These are phyloP conservation scores for Stenichneumon culpator DNA, from an alignment of 2,888 invertebrate genomes.

Conservation along the genomic window DNA sequence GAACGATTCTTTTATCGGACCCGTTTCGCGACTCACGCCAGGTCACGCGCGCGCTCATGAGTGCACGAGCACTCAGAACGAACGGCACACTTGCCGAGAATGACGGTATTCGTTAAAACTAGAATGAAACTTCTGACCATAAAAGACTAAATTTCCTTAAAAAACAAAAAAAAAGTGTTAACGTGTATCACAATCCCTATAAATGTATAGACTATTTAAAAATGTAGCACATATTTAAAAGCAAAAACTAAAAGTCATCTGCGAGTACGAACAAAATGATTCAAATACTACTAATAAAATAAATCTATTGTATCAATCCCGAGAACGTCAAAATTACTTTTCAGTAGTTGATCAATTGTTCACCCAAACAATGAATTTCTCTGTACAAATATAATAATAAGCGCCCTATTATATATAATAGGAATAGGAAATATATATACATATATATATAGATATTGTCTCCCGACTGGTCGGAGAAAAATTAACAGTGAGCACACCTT, in stretches of 20 bases:
- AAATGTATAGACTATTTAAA: background rate
- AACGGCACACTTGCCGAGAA: background rate
- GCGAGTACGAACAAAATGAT: too few relatives aligned
- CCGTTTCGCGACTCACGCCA: background rate
- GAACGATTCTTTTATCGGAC: conserved; percentile 11
- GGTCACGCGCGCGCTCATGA: background rate
- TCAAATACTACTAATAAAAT: too few relatives aligned
- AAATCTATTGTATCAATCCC: too few relatives aligned
- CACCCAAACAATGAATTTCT: too few relatives aligned
- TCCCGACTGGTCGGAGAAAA: background rate
- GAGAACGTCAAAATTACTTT: too few relatives aligned
- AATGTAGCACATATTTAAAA: background rate
- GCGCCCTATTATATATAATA: too few relatives aligned
- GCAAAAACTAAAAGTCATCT: too few relatives aligned
- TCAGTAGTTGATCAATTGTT: too few relatives aligned
- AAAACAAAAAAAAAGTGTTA: background rate
- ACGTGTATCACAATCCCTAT: background rate
- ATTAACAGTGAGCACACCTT: background rate
- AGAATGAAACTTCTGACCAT: background rate
- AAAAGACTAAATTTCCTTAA: background rate
- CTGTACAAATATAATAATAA: too few relatives aligned
- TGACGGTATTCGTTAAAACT: background rate
- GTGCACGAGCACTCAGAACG: background rate
- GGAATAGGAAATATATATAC: too few relatives aligned
- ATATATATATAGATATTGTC: too few relatives aligned